Percentiles rank a stretch among this genome's conserved stretches.
phyloP scores from a whole-genome alignment of 2,113 vertebrate genomes.

The Bos indicus region DNA sequence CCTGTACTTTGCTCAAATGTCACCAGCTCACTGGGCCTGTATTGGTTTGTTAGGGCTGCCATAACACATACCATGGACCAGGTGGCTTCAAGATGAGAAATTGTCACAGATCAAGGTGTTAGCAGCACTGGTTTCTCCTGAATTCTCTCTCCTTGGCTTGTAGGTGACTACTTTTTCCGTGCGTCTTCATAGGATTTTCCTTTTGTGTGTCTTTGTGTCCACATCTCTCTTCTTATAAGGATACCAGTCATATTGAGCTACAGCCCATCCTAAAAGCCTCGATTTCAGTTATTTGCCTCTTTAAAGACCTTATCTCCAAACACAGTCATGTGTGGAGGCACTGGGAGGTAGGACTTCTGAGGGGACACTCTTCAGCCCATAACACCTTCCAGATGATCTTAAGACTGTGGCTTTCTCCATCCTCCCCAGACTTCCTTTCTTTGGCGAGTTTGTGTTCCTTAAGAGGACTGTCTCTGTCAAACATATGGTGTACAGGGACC shows the following conservation, averaged over 20 bases:
- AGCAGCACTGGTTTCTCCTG: not conserved
- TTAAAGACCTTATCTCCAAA: not conserved
- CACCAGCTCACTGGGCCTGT: not conserved
- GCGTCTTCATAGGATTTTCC: not conserved
- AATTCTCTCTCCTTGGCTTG: not conserved
- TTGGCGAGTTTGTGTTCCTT: not conserved
- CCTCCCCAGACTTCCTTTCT: not conserved
- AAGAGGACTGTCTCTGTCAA: not conserved
- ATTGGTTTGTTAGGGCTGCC: not conserved
- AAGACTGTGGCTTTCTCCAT: not conserved
- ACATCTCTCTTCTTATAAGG: not conserved
- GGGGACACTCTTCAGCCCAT: not conserved
- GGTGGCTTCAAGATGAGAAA: not conserved
- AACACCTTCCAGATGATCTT: not conserved
- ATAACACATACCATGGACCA: rapidly evolving
- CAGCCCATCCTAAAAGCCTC: not conserved
- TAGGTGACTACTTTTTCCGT: not conserved
- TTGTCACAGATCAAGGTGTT: not conserved
- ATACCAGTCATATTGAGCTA: not conserved
- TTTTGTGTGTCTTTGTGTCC: not conserved
- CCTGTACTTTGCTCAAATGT: not conserved
- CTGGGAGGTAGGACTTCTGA: not conserved
- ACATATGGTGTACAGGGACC: no score
- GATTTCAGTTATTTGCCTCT: not conserved
- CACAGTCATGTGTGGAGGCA: no score